Percentiles rank a stretch among this genome's conserved stretches.
Conservation (phyloP, 2,888 invertebrate species). For the Xestia sexstrigata region DNA sequence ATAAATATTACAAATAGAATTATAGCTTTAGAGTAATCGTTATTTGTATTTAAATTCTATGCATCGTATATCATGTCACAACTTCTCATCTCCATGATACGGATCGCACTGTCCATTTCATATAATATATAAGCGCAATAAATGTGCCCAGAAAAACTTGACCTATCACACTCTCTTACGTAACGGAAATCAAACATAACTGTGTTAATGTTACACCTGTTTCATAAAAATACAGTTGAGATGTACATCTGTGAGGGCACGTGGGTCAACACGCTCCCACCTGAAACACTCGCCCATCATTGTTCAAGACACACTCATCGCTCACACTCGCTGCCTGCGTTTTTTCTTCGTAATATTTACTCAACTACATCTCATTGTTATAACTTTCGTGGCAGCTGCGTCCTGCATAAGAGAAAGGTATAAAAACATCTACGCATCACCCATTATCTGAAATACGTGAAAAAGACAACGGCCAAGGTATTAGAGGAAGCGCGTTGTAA, state of each 20-base stretch:
- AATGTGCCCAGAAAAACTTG: conserved; percentile 51
- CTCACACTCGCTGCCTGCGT: conserved; percentile 74
- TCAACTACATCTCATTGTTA: conserved; percentile 78
- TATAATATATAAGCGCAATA: conserved; percentile 37
- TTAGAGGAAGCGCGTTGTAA: conserved; percentile 74
- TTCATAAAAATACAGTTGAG: conserved; percentile 54
- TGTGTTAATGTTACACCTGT: conserved; percentile 56
- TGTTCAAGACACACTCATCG: conserved; percentile 84
- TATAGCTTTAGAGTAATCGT: conserved; percentile 15
- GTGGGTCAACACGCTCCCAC: conserved; percentile 78
- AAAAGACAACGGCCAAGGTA: conserved; percentile 76
- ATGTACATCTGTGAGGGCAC: conserved; percentile 64
- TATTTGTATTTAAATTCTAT: conserved; percentile 33
- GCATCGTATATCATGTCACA: conserved; percentile 21
- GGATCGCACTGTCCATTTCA: conserved; percentile 28
- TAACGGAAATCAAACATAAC: conserved; percentile 49
- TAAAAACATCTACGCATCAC: conserved; percentile 74
- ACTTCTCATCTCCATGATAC: conserved; percentile 26
- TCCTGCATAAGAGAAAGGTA: conserved; percentile 71
- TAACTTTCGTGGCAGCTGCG: conserved; percentile 79
- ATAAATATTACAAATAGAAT: conserved; percentile 33
- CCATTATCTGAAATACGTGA: conserved; percentile 77
- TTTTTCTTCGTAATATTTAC: conserved; percentile 81
- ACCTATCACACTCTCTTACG: conserved; percentile 61
- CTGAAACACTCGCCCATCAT: conserved; percentile 82